Conservation (phyloP, 92 coral and sea anemone genomes). For the Palythoa heliodiscus region DNA sequence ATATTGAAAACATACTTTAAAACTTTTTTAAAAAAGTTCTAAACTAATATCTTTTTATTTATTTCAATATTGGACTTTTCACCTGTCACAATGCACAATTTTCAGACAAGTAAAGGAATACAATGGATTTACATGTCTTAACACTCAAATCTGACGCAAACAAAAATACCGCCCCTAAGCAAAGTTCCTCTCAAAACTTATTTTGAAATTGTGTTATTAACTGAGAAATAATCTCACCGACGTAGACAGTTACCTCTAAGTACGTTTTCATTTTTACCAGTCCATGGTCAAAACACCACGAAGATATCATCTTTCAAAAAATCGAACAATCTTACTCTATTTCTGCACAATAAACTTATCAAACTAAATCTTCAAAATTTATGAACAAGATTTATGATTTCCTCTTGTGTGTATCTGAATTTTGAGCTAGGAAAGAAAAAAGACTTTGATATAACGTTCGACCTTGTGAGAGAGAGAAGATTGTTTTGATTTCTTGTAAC, state of each 20-base stretch:
- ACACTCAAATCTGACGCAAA: conserved; percentile 35
- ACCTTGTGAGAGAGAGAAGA: not conserved
- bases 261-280: not conserved
- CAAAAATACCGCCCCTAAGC: conserved; percentile 24
- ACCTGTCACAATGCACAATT: conserved; percentile 8
- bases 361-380: not conserved
- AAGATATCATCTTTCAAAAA: not conserved
- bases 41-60: conserved; percentile 1
- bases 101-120: conserved; percentile 6
- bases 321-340: not conserved
- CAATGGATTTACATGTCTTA: conserved; percentile 23
- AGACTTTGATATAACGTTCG: not conserved
- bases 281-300: not conserved
- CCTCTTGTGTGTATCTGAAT: not conserved
- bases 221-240: not conserved
- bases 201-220: not conserved
- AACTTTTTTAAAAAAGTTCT: not conserved
- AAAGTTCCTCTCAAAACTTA: not conserved
- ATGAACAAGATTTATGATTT: not conserved
- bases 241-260: not conserved
- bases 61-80: conserved; percentile 34
- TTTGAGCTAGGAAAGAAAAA: not conserved
- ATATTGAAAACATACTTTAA: not conserved
- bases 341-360: not conserved
- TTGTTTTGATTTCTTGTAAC: not conserved